Conservation (phyloP, 2,888 invertebrate species). For the Lissonota sp. region DNA sequence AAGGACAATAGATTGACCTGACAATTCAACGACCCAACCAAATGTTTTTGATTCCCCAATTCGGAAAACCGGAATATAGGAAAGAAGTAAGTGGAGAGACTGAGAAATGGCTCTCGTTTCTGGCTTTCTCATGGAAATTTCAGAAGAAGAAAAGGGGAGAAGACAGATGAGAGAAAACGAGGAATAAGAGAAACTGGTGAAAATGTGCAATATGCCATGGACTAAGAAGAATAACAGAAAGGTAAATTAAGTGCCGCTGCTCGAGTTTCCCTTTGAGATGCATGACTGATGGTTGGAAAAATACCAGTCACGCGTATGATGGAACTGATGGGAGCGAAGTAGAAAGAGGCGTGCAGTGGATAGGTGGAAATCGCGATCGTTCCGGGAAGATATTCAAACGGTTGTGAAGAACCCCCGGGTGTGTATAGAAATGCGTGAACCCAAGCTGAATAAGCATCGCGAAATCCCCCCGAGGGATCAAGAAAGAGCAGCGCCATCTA, state of each 20-base stretch:
- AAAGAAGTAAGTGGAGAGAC: too few species aligned
- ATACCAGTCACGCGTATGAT: too few species aligned
- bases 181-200: too few species aligned
- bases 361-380: neutral
- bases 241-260: neutral
- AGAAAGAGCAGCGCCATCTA: constrained; percentile 52
- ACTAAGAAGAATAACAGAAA: neutral
- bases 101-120: too few species aligned
- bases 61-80: too few species aligned
- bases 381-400: constrained; percentile 8
- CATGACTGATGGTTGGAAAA: neutral
- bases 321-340: constrained; percentile 23
- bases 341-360: constrained; percentile 1
- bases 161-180: too few species aligned
- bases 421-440: constrained; percentile 49
- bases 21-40: too few species aligned
- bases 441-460: constrained; percentile 54
- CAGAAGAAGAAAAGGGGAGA: too few species aligned
- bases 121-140: too few species aligned
- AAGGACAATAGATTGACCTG: too few species aligned
- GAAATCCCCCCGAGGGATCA: constrained; percentile 40
- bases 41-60: too few species aligned
- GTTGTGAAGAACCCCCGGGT: neutral
- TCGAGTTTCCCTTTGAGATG: neutral
- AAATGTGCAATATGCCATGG: too few species aligned